phyloP scores from a whole-genome alignment of 92 coral and sea anemone species.

The Heteractis magnifica region DNA sequence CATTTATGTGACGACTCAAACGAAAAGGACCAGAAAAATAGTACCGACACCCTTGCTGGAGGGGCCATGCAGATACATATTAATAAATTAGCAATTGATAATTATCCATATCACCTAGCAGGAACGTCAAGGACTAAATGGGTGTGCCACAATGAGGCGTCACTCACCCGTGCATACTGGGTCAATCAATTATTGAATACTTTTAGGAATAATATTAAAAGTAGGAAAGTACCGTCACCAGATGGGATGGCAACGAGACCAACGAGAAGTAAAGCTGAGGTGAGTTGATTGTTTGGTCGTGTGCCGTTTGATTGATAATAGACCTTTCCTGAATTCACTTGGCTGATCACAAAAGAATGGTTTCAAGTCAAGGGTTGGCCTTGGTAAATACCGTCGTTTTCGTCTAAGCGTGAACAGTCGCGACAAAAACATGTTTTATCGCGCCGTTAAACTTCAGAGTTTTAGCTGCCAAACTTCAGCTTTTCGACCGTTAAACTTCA shows the following conservation, averaged over 20 bases:
- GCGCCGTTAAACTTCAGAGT: too few relatives aligned
- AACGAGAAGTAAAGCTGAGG: constrained; percentile 49
- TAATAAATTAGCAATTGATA: constrained; percentile 81
- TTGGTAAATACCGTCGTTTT: too few relatives aligned
- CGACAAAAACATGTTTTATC: too few relatives aligned
- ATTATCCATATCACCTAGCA: constrained; percentile 93
- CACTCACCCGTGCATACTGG: constrained; percentile 94
- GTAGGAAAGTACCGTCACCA: constrained; percentile 23
- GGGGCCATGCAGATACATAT: constrained; percentile 96
- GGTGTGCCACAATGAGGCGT: constrained; percentile 95
- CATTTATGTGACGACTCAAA: constrained; percentile 89
- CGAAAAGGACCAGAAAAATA: constrained; percentile 38
- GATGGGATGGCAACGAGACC: constrained; percentile 38
- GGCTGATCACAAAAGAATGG: too few relatives aligned
- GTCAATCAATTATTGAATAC: constrained; percentile 80
- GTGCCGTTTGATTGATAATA: not conserved
- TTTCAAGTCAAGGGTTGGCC: too few relatives aligned
- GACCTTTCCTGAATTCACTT: too few relatives aligned
- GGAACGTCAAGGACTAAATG: constrained; percentile 90
- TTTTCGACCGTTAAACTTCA: too few relatives aligned
- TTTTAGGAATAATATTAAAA: constrained; percentile 75
- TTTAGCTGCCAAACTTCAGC: too few relatives aligned
- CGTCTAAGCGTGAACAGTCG: too few relatives aligned
- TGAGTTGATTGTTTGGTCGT: constrained; percentile 20
- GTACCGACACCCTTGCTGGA: constrained; percentile 47